Conservation (phyloP, 2,888 invertebrate genomes). For the Dryobota labecula region DNA sequence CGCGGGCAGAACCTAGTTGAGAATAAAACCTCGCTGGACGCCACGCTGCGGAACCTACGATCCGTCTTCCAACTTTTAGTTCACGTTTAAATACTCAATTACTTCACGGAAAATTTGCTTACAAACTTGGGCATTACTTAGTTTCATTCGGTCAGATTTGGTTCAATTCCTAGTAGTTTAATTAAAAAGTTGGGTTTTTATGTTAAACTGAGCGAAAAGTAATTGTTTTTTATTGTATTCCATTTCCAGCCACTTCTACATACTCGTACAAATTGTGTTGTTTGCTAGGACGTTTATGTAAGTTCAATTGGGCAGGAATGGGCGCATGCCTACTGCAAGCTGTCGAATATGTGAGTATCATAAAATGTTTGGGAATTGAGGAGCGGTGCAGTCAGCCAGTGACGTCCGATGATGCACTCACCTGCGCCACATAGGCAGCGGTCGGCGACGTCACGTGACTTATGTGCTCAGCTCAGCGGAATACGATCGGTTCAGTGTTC, state of each 20-base stretch:
- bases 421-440: too few relatives aligned
- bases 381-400: not conserved
- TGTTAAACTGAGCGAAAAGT: constrained; percentile 37
- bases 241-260: constrained; percentile 8
- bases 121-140: constrained; percentile 26
- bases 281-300: not conserved
- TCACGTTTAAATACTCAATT: constrained; percentile 46
- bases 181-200: constrained; percentile 27
- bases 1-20: too few relatives aligned
- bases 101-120: constrained; percentile 33
- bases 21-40: not conserved
- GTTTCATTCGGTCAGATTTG: constrained; percentile 3
- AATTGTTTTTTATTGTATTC: constrained; percentile 25
- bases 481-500: not conserved
- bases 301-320: not conserved
- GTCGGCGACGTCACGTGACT: not conserved
- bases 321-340: too few relatives aligned
- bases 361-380: not conserved
- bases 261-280: not conserved
- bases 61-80: constrained; percentile 33
- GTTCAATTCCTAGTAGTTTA: constrained; percentile 10
- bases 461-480: not conserved
- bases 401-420: not conserved
- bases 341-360: not conserved
- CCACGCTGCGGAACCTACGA: not conserved